Evolutionary conservation across 2,888 invertebrate genomes (phyloP), one percentile per base, ranked within the genome.

Genomic region (Ophioninae sp.): DNA sequence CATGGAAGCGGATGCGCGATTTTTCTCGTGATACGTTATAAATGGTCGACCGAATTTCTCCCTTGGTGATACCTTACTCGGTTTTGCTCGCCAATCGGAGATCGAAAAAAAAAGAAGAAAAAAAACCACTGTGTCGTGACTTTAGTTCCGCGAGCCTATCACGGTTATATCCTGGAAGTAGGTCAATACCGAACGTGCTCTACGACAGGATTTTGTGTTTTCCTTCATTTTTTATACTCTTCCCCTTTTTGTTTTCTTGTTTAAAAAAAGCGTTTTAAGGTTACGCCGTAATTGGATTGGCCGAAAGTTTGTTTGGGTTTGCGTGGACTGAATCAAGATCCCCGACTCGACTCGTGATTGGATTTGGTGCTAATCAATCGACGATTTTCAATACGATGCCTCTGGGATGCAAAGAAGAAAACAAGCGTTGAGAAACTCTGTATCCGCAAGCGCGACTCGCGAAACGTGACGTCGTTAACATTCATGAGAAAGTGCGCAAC

Each of bases 131-230:
- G 44, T 78, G 17, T 17, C 68, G 68, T 44, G 69, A 69, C 79
- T 81, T 74, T 70, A 75, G 72, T 79, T 75, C 70, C 81, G 69
- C 73, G 50, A 67, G 65, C 41, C 59, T 75, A 84, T 84, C 81
- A 84, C 78, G 81, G 81, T 65, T 75, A 44, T 62, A 75, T 70
- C 84, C 84, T 84, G 78, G 84, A 84, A 84, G 70, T 79, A 79
- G 70, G 68, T 81, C 61, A 69, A 79, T 37, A 23, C n/a, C 30
- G 37, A 74, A 62, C 37, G 37, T 23, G 73, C 73, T 69, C 5
- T 37, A 2, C 44, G 50, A 13, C 50, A 50, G 62, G 30, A 50
- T 39, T 39, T 59, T 30, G 23, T 30, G 44, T 10, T 37, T 37
- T 37, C 21, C n/a, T 39, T 39, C 21, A 13, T 69, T 69, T 50